These are phyloP conservation scores for Cotesia glomerata DNA, from an alignment of 1,140 invertebrate genomes.

Conservation along the genomic window DNA sequence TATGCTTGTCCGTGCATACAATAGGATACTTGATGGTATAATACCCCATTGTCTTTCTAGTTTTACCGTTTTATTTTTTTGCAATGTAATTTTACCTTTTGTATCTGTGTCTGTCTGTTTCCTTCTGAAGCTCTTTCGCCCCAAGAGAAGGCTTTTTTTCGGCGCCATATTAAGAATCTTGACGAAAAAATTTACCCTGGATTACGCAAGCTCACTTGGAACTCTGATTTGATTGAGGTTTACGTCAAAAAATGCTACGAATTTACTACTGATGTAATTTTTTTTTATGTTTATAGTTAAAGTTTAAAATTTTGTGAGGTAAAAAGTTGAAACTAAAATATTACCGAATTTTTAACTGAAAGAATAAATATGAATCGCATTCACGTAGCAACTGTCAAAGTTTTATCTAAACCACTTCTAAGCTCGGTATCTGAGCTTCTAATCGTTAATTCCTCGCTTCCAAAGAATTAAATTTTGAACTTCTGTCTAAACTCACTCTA, in stretches of 20 bases:
- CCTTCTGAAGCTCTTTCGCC: constrained; percentile 58
- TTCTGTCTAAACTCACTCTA: no score
- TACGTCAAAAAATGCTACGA: constrained; percentile 79
- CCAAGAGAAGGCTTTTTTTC: constrained; percentile 66
- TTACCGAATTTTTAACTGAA: no score
- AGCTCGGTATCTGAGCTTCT: no score
- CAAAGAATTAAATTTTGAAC: no score
- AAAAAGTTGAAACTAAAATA: no score
- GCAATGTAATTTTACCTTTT: not conserved
- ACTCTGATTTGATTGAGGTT: constrained; percentile 73
- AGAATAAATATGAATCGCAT: constrained; percentile 29
- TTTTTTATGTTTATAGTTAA: not conserved
- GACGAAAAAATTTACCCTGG: constrained; percentile 83
- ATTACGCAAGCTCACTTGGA: constrained; percentile 80
- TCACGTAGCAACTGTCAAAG: constrained; percentile 30
- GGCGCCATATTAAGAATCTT: constrained; percentile 64
- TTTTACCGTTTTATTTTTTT: constrained; percentile 3
- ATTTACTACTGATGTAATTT: constrained; percentile 70
- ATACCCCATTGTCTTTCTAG: not conserved
- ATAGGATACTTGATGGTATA: constrained; percentile 71
- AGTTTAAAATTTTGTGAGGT: no score
- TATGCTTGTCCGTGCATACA: constrained; percentile 79
- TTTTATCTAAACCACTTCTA: not conserved
- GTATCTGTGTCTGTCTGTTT: not conserved
- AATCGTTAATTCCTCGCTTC: no score